These are phyloP conservation scores for Eupelmus urozonus DNA, from an alignment of 2,888 invertebrate genomes.

Conservation along the genomic window DNA sequence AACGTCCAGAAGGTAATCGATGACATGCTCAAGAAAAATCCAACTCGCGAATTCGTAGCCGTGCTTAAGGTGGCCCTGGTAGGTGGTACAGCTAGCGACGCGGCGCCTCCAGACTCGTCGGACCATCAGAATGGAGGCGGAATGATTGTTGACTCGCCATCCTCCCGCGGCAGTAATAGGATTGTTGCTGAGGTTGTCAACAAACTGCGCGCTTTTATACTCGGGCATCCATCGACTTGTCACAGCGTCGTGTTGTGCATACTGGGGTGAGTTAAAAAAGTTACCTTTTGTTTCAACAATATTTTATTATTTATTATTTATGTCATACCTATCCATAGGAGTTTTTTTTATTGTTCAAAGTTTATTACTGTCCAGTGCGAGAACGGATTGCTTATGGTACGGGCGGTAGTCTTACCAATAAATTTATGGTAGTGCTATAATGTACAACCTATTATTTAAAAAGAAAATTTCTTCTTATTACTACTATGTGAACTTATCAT, in stretches of 20 bases:
- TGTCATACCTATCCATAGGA: no score
- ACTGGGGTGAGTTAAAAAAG: constrained; percentile 79
- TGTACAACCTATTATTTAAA: no score
- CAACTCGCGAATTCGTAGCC: constrained; percentile 93
- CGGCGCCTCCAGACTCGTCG: constrained; percentile 80
- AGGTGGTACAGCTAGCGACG: constrained; percentile 82
- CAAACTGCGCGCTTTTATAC: constrained; percentile 87
- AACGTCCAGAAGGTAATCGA: constrained; percentile 91
- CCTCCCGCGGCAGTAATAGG: constrained; percentile 72
- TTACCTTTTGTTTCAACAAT: neutral
- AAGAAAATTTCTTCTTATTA: no score
- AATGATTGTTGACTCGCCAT: constrained; percentile 83
- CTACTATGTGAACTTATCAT: no score
- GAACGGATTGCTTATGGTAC: no score
- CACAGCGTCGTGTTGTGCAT: constrained; percentile 83
- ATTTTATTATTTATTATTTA: constrained; percentile 2
- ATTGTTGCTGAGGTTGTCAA: constrained; percentile 86
- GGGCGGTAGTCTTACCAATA: no score
- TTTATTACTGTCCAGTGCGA: no score
- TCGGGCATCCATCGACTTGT: constrained; percentile 83
- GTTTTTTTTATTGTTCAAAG: no score
- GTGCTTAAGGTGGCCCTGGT: constrained; percentile 88
- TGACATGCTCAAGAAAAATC: constrained; percentile 89
- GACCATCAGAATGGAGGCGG: constrained; percentile 84
- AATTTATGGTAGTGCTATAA: no score